Conservation (phyloP, 2,888 invertebrate genomes). For the Ferdinandea cuprea region DNA sequence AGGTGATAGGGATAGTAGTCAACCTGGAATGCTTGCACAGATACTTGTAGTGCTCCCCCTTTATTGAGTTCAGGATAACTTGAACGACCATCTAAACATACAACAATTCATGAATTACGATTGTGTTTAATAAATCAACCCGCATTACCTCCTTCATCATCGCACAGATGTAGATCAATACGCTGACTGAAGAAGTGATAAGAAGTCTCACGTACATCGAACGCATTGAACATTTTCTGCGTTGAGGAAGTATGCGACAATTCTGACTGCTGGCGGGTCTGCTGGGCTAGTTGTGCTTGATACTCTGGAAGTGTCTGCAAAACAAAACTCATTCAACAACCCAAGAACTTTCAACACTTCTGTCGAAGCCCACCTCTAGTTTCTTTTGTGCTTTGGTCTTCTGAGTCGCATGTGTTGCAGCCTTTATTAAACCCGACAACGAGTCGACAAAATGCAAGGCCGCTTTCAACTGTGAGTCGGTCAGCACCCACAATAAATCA, state of each 20-base stretch:
- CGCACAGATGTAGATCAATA: slow-evolving; percentile 97
- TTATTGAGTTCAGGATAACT: slow-evolving; percentile 92
- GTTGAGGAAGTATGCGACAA: slow-evolving; percentile 80
- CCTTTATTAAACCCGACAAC: slow-evolving; percentile 91
- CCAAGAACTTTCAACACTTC: slow-evolving; percentile 30
- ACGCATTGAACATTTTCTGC: slow-evolving; percentile 90
- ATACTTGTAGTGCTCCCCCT: slow-evolving; percentile 97
- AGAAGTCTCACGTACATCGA: slow-evolving; percentile 98
- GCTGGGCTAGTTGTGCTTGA: slow-evolving; percentile 88
- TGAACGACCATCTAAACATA: slow-evolving; percentile 89
- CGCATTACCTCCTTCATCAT: slow-evolving; percentile 93
- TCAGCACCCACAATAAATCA: slow-evolving; percentile 98
- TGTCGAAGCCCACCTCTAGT: slow-evolving; percentile 86
- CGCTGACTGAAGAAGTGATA: slow-evolving; percentile 97
- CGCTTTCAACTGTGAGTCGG: slow-evolving; percentile 97
- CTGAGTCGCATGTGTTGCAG: slow-evolving; percentile 90
- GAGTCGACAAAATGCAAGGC: slow-evolving; percentile 95
- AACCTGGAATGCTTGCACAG: slow-evolving; percentile 92
- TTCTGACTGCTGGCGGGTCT: slow-evolving; percentile 82
- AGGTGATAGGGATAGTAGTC: slow-evolving; percentile 99
- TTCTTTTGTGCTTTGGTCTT: slow-evolving; percentile 93
- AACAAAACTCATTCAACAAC: slow-evolving; percentile 55
- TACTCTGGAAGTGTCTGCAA: slow-evolving; percentile 87
- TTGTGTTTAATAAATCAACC: not conserved
- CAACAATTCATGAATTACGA: too few species aligned